phyloP scores from a whole-genome alignment of 2,888 invertebrate genomes.

The Tetranychus truncatus region DNA sequence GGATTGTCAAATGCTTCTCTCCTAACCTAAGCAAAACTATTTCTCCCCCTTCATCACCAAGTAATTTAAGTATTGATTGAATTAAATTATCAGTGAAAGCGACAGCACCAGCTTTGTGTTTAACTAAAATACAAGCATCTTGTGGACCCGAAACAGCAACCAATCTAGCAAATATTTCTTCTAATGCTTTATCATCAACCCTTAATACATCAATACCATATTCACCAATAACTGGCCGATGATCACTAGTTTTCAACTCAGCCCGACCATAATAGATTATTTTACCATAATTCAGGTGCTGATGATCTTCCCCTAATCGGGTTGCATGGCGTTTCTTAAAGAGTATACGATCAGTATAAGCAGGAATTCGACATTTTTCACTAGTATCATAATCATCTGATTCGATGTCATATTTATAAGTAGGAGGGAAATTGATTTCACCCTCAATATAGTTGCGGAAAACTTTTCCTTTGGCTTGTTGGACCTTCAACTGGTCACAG shows the following conservation, averaged over 20 bases:
- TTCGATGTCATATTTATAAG: slow-evolving; percentile 95
- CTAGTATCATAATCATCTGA: slow-evolving; percentile 98
- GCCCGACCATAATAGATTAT: slow-evolving; percentile 74
- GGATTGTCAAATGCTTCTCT: slow-evolving; percentile 70
- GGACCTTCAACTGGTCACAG: slow-evolving; percentile 61
- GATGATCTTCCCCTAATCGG: slow-evolving; percentile 16
- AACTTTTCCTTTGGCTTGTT: slow-evolving; percentile 33
- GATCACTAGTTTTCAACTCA: slow-evolving; percentile 90
- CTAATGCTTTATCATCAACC: slow-evolving; percentile 55
- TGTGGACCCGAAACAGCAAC: slow-evolving; percentile 76
- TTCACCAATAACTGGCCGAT: slow-evolving; percentile 74
- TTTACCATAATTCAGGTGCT: slow-evolving; percentile 50
- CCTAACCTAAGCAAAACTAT: slow-evolving; percentile 71
- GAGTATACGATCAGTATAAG: slow-evolving; percentile 94
- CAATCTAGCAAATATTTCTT: slow-evolving; percentile 62
- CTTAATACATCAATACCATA: slow-evolving; percentile 68
- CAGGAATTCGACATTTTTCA: slow-evolving; percentile 87
- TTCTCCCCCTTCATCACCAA: slow-evolving; percentile 60
- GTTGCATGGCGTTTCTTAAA: slow-evolving; percentile 45
- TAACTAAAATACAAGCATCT: slow-evolving; percentile 73
- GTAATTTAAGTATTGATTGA: slow-evolving; percentile 55
- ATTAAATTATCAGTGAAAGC: slow-evolving; percentile 59
- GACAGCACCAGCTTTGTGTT: slow-evolving; percentile 35
- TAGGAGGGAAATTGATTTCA: slow-evolving; percentile 73
- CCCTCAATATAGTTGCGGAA: slow-evolving; percentile 88